phyloP scores from a whole-genome alignment of 2,888 invertebrate genomes.

The Melanostoma mellinum region DNA sequence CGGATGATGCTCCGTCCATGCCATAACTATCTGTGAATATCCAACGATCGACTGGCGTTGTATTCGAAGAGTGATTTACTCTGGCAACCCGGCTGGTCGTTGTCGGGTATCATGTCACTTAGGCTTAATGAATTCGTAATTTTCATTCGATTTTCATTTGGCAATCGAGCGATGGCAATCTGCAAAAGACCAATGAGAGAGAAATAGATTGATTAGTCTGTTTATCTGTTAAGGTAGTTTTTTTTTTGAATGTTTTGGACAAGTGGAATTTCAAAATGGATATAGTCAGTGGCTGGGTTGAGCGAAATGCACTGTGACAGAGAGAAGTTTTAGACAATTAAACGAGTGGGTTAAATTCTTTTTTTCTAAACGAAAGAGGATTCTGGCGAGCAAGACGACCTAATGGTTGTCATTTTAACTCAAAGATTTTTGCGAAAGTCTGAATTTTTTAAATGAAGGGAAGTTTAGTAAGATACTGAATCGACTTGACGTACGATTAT shows the following conservation, averaged over 20 bases:
- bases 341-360: no score
- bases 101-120: slow-evolving; percentile 68
- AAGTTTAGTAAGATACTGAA: no score
- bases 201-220: slow-evolving; percentile 40
- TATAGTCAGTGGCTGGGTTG: no score
- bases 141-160: slow-evolving; percentile 54
- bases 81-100: slow-evolving; percentile 38
- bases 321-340: no score
- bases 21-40: slow-evolving; percentile 72
- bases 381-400: no score
- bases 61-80: slow-evolving; percentile 31
- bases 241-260: slow-evolving; percentile 8
- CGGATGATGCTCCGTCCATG: slow-evolving; percentile 71
- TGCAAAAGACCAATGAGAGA: slow-evolving; percentile 33
- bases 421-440: no score
- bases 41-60: slow-evolving; percentile 38
- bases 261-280: slow-evolving; percentile 6
- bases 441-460: no score
- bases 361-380: no score
- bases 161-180: slow-evolving; percentile 35
- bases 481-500: no score
- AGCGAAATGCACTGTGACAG: no score
- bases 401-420: no score
- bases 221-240: not conserved
- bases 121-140: slow-evolving; percentile 65